A percentile compares a stretch with the other conserved stretches of the same genome.
Conservation (phyloP, 2,888 invertebrate genomes). For the Drosophila prostipennis region DNA sequence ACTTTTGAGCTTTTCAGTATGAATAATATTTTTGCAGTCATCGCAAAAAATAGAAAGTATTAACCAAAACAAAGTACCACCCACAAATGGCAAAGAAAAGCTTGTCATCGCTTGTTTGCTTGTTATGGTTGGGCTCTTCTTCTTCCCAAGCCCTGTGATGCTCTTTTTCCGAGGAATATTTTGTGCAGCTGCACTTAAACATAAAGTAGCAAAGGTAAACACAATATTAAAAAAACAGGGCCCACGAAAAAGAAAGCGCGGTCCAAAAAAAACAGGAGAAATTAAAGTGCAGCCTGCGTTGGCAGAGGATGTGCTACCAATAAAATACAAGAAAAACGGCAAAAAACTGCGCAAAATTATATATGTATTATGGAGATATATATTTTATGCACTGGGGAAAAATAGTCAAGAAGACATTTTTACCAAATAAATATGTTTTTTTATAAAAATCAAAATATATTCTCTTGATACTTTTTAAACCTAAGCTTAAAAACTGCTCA, state of each 20-base stretch:
- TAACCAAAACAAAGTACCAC: conserved; percentile 60
- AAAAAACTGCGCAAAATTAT: conserved; percentile 64
- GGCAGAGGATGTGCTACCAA: conserved; percentile 42
- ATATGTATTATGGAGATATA: conserved; percentile 66
- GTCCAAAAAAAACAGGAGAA: conserved; percentile 13
- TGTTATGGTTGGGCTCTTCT: conserved; percentile 48
- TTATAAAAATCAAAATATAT: background rate
- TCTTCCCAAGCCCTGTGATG: background rate
- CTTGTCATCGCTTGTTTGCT: conserved; percentile 68
- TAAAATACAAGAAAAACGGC: conserved; percentile 55
- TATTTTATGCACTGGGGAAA: conserved; percentile 47
- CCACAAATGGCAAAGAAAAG: conserved; percentile 31
- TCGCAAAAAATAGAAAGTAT: conserved; percentile 39
- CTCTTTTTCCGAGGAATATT: conserved; percentile 43
- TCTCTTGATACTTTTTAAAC: too few relatives aligned
- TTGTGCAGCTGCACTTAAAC: conserved; percentile 73
- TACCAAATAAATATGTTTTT: background rate
- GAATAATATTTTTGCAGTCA: conserved; percentile 68
- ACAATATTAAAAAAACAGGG: conserved; percentile 69
- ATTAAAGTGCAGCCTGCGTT: conserved; percentile 37
- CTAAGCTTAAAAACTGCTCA: too few relatives aligned
- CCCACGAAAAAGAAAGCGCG: conserved; percentile 33
- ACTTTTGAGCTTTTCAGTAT: conserved; percentile 53
- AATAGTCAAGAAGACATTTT: too few relatives aligned
- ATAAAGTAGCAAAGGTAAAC: conserved; percentile 77